Base-by-base conservation (phyloP, 1,140 invertebrate genomes). In the Drosophila nikananu region DNA sequence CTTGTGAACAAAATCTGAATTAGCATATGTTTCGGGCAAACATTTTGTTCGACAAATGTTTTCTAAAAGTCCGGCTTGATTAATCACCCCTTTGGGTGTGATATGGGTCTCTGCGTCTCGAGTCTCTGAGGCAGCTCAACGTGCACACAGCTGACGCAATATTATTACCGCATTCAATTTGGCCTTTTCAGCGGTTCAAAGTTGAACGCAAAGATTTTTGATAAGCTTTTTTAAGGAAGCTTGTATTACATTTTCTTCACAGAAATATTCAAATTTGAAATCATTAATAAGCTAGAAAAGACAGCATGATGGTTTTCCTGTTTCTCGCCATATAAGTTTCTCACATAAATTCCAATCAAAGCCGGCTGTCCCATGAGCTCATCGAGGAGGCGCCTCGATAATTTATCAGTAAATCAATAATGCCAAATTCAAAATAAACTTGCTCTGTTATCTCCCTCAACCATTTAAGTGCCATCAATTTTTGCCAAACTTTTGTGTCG, bases 331-430 rank as follows among this genome's bases (percentile, higher is more conserved):
- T 32, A 32, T 44, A 1, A 12, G 41, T 57, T 71, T 71, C 54
- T 51, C 67, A 73, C 67, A 73, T 73, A 61, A 73, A 73, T 73
- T 73, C 67, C 70, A 73, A 73, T 72, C 67, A 60, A 73, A 60
- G 27, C 21, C 21, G 57, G 21, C 62, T 48, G 42, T 48, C 15
- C 58, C 13, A 37, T 71, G 63, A 55, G 37, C 48, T 70, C 67
- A 67, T 67, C 67, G 37, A 63, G 55, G 23, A 63, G 37, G 30
- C 54, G 21, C 27, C 65, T 49, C 19, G 19, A 59, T 44, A 72
- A 71, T 71, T 70, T 71, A 73, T 59, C 37, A 49, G 52, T 25
- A 68, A 71, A 71, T 71, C 49, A 67, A 55, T 71, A 54, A 67
- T 17, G 48, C 13, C 49, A 27, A 65, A 64, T 67, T 35, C 25